Conservation (phyloP, 1,140 invertebrate genomes). For the Polypedilum vanderplanki region DNA sequence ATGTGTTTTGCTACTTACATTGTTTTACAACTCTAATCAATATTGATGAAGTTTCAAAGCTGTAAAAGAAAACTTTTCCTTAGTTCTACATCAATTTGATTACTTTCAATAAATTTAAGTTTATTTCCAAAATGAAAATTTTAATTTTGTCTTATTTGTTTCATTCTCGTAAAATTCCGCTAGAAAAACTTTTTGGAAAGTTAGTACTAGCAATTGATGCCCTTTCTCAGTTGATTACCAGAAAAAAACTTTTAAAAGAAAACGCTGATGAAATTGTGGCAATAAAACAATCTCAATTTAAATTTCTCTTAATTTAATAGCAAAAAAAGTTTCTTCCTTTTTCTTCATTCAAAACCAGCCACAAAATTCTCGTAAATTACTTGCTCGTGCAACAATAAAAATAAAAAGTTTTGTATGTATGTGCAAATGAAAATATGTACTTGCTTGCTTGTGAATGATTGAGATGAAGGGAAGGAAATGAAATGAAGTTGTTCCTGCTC, state of each 20-base stretch:
- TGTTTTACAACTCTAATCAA: not conserved
- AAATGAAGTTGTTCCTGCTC: no score
- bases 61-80: not conserved
- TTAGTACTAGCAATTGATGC: no score
- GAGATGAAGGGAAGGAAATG: no score
- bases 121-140: not conserved
- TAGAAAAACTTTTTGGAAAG: not conserved
- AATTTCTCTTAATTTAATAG: constrained; percentile 19
- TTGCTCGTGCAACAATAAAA: not conserved
- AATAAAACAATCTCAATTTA: constrained; percentile 8
- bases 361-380: constrained; percentile 7
- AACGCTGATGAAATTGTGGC: not conserved
- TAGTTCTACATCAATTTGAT: constrained; percentile 5
- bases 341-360: not conserved
- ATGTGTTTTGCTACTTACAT: not conserved
- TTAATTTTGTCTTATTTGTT: not conserved
- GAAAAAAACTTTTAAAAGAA: no score
- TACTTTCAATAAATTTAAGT: not conserved
- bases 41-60: constrained; percentile 6
- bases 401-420: not conserved
- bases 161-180: not conserved
- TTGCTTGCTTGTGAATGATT: no score
- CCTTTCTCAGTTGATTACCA: no score
- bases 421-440: no score
- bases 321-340: not conserved